Evolutionary conservation across 2,113 vertebrate genomes (phyloP).

Genomic region (Puffinus mauretanicus): DNA sequence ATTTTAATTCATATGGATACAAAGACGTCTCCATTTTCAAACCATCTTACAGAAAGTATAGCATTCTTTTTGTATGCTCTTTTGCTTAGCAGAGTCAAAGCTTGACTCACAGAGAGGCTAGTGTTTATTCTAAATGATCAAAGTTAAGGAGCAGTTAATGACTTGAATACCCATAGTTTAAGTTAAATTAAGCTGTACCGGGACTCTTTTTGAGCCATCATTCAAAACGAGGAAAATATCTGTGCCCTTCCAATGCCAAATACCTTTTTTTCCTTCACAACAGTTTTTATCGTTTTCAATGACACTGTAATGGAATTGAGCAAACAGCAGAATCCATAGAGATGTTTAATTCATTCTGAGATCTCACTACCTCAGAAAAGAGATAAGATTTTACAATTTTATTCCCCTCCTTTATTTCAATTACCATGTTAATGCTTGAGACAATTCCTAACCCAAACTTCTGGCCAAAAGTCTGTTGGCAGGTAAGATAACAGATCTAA

Average conservation of each 20-base stretch:
- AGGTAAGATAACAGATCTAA: neutral
- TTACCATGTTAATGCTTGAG: neutral
- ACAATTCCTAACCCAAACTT: constrained; percentile 7
- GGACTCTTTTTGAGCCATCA: neutral
- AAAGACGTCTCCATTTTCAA: neutral
- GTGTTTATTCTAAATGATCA: neutral
- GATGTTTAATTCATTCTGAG: neutral
- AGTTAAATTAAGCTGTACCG: neutral
- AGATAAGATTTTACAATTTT: neutral
- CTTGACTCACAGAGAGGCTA: neutral
- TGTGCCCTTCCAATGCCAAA: neutral
- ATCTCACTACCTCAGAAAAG: neutral
- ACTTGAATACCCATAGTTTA: neutral
- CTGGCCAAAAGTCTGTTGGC: neutral
- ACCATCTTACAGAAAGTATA: neutral
- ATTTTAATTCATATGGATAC: neutral
- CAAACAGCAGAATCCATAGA: neutral
- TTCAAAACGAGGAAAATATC: neutral
- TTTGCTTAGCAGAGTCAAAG: neutral
- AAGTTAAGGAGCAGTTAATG: neutral
- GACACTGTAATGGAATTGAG: neutral
- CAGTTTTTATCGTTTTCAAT: neutral
- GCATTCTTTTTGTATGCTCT: neutral
- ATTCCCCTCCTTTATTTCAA: constrained; percentile 19
- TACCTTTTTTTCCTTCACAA: neutral